These are phyloP conservation scores for Cosmorhoe ocellata DNA, from an alignment of 2,888 invertebrate genomes.

Conservation along the genomic window DNA sequence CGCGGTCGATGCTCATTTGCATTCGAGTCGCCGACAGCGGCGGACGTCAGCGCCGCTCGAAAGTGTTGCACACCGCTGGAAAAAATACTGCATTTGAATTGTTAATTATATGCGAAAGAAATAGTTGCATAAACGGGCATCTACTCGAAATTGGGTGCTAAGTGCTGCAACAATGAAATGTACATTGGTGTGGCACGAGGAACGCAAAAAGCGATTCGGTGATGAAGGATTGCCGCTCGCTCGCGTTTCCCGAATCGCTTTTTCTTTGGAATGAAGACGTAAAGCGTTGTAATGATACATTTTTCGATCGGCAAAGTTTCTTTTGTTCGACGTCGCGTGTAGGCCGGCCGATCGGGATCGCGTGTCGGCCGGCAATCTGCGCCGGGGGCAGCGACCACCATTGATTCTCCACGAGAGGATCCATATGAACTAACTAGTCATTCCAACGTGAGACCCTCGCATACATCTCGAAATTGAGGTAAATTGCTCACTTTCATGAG, in stretches of 20 bases:
- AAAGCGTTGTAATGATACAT: constrained; percentile 51
- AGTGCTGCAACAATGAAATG: constrained; percentile 59
- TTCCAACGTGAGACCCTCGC: constrained; percentile 15
- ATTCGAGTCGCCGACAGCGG: constrained; percentile 66
- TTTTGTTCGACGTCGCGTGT: constrained; percentile 71
- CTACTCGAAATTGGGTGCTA: constrained; percentile 69
- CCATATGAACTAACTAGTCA: constrained; percentile 22
- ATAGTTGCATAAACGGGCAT: constrained; percentile 73
- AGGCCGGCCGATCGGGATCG: constrained; percentile 72
- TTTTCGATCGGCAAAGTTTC: constrained; percentile 64
- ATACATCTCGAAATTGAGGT: constrained; percentile 15
- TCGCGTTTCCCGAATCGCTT: constrained; percentile 34
- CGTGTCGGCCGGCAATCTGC: constrained; percentile 74
- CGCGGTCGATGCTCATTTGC: constrained; percentile 80
- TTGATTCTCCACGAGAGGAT: constrained; percentile 65
- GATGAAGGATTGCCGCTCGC: constrained; percentile 16
- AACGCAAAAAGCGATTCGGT: constrained; percentile 16
- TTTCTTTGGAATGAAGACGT: constrained; percentile 45
- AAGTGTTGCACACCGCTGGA: constrained; percentile 70
- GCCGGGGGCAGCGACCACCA: constrained; percentile 69
- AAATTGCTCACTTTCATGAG: constrained; percentile 16
- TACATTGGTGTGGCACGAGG: constrained; percentile 38
- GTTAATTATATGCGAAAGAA: constrained; percentile 73
- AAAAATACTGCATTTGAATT: constrained; percentile 78
- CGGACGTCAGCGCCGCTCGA: constrained; percentile 77